These are phyloP conservation scores for Chirona hameri DNA, from an alignment of 2,888 invertebrate genomes.

Conservation along the genomic window DNA sequence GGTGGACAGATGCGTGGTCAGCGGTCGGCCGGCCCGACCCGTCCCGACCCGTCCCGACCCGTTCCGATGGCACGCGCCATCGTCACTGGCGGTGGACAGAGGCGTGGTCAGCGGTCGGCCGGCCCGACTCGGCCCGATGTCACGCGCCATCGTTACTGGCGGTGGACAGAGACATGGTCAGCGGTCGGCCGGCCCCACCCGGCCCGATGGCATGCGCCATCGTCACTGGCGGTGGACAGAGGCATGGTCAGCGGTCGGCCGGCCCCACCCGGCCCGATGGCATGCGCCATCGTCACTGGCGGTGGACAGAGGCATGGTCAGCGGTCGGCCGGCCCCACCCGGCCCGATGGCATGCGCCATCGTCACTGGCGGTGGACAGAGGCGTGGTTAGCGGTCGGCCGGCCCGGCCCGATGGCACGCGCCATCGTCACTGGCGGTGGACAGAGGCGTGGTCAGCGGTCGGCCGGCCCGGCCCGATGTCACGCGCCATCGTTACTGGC, in stretches of 20 bases:
- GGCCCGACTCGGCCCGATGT: neutral
- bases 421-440: neutral
- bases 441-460: neutral
- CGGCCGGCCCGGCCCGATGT: no score
- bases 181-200: no score
- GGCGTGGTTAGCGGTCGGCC: neutral
- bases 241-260: neutral
- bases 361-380: slow-evolving; percentile 50
- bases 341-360: slow-evolving; percentile 62
- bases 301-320: no score
- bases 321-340: no score
- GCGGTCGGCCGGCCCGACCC: no score
- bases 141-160: neutral
- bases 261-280: neutral
- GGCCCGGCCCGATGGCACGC: neutral
- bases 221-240: slow-evolving; percentile 50
- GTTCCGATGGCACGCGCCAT: slow-evolving; percentile 62
- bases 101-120: neutral
- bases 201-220: slow-evolving; percentile 62
- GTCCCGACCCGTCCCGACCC: no score
- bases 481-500: no score
- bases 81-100: slow-evolving; percentile 50
- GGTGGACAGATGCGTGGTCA: no score
- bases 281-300: neutral
- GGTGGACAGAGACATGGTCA: no score